These are phyloP conservation scores for Neomonachus schauinslandi DNA, from an alignment of 2,113 vertebrate species.

Conservation along the genomic window DNA sequence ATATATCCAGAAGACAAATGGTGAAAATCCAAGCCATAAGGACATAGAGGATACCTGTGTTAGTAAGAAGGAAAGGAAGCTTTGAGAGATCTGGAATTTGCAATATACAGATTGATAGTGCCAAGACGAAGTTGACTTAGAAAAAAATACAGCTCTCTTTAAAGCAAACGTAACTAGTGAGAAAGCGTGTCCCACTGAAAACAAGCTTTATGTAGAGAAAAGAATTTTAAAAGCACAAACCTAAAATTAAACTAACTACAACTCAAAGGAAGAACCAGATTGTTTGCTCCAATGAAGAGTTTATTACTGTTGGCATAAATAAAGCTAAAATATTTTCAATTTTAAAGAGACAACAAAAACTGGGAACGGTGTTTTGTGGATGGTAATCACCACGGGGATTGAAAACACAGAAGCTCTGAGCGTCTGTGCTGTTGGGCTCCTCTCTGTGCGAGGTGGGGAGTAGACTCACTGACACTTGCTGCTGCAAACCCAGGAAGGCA, in stretches of 20 bases:
- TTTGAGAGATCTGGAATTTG: not conserved
- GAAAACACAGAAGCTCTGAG: accelerated
- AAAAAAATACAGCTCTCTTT: not conserved
- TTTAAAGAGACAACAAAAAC: slow-evolving; percentile 40
- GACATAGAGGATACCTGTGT: not conserved
- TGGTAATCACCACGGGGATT: not conserved
- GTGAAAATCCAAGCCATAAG: not conserved
- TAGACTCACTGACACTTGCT: not conserved
- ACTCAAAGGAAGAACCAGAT: slow-evolving; percentile 34
- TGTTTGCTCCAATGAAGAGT: slow-evolving; percentile 33
- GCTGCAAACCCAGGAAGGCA: not conserved
- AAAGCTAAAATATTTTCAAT: slow-evolving; percentile 33
- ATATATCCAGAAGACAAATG: slow-evolving; percentile 36
- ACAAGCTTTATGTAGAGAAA: not conserved
- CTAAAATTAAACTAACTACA: slow-evolving; percentile 13
- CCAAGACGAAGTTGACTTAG: not conserved
- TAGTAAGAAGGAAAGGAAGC: not conserved
- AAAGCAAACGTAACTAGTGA: not conserved
- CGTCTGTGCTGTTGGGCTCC: not conserved
- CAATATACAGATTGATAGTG: not conserved
- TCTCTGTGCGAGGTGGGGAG: not conserved
- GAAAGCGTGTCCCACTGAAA: not conserved
- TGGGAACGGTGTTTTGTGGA: not conserved
- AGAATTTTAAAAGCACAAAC: not conserved
- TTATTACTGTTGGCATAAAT: slow-evolving; percentile 28